Conservation (phyloP, 2,797 vertebrate genomes). For the Gila robusta region DNA sequence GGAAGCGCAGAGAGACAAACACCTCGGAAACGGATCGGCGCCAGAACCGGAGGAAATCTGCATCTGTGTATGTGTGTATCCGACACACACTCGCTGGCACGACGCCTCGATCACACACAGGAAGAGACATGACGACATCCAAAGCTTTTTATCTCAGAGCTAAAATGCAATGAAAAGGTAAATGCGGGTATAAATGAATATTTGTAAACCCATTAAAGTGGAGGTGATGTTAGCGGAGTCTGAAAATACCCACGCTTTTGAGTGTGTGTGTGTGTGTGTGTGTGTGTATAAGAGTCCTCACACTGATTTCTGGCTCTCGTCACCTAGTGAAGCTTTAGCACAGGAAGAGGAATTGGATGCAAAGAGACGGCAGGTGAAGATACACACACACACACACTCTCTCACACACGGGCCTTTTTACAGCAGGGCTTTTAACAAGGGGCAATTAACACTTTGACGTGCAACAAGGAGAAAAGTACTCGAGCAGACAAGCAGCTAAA, state of each 20-base stretch:
- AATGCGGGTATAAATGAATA: constrained; percentile 53
- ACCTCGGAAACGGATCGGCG: constrained; percentile 15
- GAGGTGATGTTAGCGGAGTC: constrained; percentile 35
- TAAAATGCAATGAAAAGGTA: constrained; percentile 29
- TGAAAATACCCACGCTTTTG: constrained; percentile 13
- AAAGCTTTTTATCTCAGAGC: background rate
- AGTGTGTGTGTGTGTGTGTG: constrained; percentile 30
- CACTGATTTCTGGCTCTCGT: constrained; percentile 57
- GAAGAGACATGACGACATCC: background rate
- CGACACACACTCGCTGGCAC: constrained; percentile 26
- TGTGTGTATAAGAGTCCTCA: constrained; percentile 52
- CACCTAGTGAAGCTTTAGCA: constrained; percentile 52
- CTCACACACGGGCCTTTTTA: constrained; percentile 48
- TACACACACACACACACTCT: constrained; percentile 49
- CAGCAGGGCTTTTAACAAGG: constrained; percentile 61
- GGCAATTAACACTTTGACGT: constrained; percentile 68
- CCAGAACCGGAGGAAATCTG: constrained; percentile 9
- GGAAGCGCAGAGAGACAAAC: constrained; percentile 36
- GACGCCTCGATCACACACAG: constrained; percentile 30
- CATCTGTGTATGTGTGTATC: constrained; percentile 16
- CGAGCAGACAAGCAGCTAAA: constrained; percentile 61
- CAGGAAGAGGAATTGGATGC: constrained; percentile 58
- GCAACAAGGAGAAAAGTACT: constrained; percentile 61
- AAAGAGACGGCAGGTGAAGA: constrained; percentile 63
- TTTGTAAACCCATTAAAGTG: constrained; percentile 49